Evolutionary conservation across 2,113 vertebrate species (phyloP).

Genomic region (Willisornis vidua): DNA sequence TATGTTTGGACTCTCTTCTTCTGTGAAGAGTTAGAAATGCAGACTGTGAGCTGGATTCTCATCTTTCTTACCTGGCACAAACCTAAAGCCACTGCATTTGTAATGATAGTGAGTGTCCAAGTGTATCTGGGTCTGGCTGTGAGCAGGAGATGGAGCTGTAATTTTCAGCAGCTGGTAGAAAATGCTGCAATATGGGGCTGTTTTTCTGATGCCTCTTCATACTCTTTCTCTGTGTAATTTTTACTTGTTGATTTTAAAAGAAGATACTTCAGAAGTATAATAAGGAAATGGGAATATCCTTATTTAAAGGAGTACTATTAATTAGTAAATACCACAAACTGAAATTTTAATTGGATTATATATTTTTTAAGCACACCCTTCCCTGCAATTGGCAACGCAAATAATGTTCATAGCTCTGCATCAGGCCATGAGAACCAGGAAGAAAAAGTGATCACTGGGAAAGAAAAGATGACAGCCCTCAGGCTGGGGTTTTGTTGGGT

Average conservation of each 20-base stretch:
- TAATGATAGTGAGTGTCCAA: slow-evolving; percentile 7
- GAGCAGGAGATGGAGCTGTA: slow-evolving; percentile 24
- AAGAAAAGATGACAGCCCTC: not conserved
- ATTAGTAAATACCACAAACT: not conserved
- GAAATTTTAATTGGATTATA: not conserved
- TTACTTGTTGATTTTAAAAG: slow-evolving; percentile 18
- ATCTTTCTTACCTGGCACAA: slow-evolving; percentile 46
- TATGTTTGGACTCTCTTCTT: slow-evolving; percentile 9
- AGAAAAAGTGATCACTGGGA: not conserved
- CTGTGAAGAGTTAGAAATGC: slow-evolving; percentile 39
- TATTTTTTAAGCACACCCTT: not conserved
- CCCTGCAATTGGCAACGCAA: not conserved
- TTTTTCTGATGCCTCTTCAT: not conserved
- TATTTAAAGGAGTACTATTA: not conserved
- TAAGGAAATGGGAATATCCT: not conserved
- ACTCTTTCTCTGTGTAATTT: not conserved
- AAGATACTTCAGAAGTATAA: not conserved
- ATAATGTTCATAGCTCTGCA: not conserved
- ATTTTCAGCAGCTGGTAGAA: not conserved
- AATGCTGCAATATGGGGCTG: not conserved
- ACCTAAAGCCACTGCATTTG: not conserved
- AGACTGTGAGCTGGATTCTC: slow-evolving; percentile 3
- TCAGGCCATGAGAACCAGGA: not conserved
- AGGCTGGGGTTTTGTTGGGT: not conserved
- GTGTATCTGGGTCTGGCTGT: not conserved